These are phyloP conservation scores for Sinocyclocheilus grahami DNA, from an alignment of 2,113 vertebrate genomes.

Conservation along the genomic window DNA sequence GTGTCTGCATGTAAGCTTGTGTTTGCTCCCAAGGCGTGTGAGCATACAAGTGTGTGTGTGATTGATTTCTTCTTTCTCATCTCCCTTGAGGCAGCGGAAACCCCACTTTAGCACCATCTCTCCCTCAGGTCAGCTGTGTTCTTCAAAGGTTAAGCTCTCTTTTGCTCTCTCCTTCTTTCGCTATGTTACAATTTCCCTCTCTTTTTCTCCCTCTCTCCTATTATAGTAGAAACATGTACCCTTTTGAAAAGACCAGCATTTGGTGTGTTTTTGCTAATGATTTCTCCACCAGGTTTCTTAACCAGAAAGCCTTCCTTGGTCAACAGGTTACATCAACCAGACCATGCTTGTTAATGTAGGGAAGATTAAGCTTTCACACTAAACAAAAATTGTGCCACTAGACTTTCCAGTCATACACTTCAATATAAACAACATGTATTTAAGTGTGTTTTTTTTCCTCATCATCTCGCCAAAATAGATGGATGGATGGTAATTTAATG, in stretches of 20 bases:
- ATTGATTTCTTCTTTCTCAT: constrained; percentile 52
- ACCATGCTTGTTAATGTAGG: not conserved
- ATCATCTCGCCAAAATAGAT: too few species aligned
- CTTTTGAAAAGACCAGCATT: constrained; percentile 3
- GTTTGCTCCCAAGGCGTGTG: constrained; percentile 33
- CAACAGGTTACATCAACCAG: not conserved
- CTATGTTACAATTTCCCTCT: not conserved
- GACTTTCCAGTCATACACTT: not conserved
- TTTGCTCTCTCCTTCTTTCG: constrained; percentile 8
- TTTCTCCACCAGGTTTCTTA: not conserved
- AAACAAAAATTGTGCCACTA: not conserved
- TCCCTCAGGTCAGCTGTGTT: constrained; percentile 54
- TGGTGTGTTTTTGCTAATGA: not conserved
- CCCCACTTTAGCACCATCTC: constrained; percentile 42
- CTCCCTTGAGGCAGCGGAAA: constrained; percentile 44
- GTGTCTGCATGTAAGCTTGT: constrained; percentile 40
- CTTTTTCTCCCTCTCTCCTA: not conserved
- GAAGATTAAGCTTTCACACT: not conserved
- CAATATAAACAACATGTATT: too few species aligned
- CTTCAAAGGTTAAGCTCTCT: constrained; percentile 53
- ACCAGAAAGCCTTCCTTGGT: not conserved
- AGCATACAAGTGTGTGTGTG: constrained; percentile 46
- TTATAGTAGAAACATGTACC: not conserved
- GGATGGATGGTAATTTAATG: too few species aligned
- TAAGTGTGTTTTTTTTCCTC: too few species aligned